Conservation (phyloP, 2,888 invertebrate genomes). For the Phaedon cochleariae region DNA sequence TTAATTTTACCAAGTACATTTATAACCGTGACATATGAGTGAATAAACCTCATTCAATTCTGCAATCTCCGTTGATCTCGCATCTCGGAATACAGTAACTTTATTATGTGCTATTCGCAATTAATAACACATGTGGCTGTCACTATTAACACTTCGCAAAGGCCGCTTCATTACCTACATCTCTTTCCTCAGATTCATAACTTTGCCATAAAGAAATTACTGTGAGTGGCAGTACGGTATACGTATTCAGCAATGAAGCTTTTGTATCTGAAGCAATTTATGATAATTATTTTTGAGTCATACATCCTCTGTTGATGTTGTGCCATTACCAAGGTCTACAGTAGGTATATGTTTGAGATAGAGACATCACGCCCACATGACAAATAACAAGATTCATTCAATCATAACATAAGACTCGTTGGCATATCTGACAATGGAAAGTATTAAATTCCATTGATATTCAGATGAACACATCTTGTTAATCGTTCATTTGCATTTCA, state of each 20-base stretch:
- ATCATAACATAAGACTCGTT: neutral
- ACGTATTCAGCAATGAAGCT: neutral
- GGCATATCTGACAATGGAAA: too few relatives aligned
- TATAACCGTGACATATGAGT: neutral
- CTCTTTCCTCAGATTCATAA: slow-evolving; percentile 7
- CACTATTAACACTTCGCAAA: slow-evolving; percentile 18
- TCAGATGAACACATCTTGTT: too few relatives aligned
- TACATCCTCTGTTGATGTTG: neutral
- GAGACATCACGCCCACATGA: neutral
- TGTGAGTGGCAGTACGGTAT: neutral
- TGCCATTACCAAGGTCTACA: neutral
- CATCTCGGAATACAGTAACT: slow-evolving; percentile 3
- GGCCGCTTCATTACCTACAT: slow-evolving; percentile 13
- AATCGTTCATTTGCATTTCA: too few relatives aligned
- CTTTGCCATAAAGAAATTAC: slow-evolving; percentile 14
- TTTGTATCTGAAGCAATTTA: neutral
- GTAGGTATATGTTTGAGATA: neutral
- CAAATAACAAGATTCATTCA: neutral
- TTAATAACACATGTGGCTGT: slow-evolving; percentile 19
- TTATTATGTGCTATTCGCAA: slow-evolving; percentile 13
- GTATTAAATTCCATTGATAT: too few relatives aligned
- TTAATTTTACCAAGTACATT: neutral
- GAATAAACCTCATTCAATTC: neutral
- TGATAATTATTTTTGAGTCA: neutral
- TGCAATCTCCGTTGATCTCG: neutral